Evolutionary conservation across 2,888 invertebrate genomes (phyloP), one percentile per base, ranked within the genome.

Genomic region (Agrotis puta): DNA sequence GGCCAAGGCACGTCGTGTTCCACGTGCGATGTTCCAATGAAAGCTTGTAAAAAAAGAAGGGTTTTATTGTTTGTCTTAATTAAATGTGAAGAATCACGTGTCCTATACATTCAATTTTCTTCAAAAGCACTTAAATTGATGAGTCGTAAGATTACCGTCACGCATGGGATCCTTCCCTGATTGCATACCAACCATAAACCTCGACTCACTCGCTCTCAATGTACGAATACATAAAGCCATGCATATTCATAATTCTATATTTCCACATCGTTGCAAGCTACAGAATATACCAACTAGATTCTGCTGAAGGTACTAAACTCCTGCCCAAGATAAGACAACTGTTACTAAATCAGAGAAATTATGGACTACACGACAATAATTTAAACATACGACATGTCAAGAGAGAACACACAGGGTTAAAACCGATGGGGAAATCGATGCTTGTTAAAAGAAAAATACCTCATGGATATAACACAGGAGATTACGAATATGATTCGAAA

Each of bases 371-470:
- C 9, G 20, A 24, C 51, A 13, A 33, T 18, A 57, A 58, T 0
- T 2, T 6, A 47, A 3, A 16, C 11, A 2, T 45, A 11, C 27
- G 11, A 24, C 22, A 27, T 3, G 11, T 18, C 2, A 24, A 61
- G 2, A 47, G 13, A 6, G 51, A 64, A 16, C 16, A 6, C 0
- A 7, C 18, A 1, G 11, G 4, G 13, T 3, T 54, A 2, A 24
- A 56, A 43, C 64, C 71, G 6, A 16, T 69, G 0, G 77, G 74
- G 0, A 70, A 74, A 22, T 69, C 82, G 0, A 11, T 68, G 0
- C 64, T 88, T 2, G 83, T 88, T 0, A 87, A 86, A 18, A 83
- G 85, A 27, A 64, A 83, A 2, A 62, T 88, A n/a, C 88, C 88
- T 0, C 88, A 88, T 16, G 78, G 77, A 0, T 83, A 83, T 18